Evolutionary conservation across 2,888 invertebrate species (phyloP), one percentile per base, ranked within the genome.

Genomic region (Dilophus febrilis): DNA sequence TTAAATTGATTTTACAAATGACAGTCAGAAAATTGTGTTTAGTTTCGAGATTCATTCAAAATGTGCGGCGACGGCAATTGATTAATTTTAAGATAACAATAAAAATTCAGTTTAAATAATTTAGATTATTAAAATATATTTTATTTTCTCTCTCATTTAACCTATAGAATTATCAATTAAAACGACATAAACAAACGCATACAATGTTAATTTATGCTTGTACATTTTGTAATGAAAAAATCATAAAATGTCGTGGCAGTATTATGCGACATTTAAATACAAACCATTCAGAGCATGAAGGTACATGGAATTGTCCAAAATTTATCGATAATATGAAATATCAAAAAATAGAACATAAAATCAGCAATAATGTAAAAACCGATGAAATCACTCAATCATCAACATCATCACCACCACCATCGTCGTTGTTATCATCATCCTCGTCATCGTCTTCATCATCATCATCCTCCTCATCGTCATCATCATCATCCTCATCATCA

Each of bases 191-290:
- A 19, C 30, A 41, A 28, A 44, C 41, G 4, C 46, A 46, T 33
- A 43, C 43, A 18, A 40, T 43, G 35, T 37, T 41, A n/a, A 38
- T 35, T 10, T 46, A 42, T 27, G 37, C 31, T n/a, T 46, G 46
- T 40, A 40, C 46, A 19, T 46, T 41, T 29, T 46, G 46, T 34
- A n/a, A 12, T n/a, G 26, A 27, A 3, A 40, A 40, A 26, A 26
- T 14, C 11, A 30, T 40, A 2, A 40, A 40, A 36, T 27, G 31
- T 5, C 28, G 29, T 10, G 16, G 18, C 4, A 36, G 29, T 17
- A 36, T 43, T 38, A 41, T 11, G 35, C 49, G 59, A 17, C 64
- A 64, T 47, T 47, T 61, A 14, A 51, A 49, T 34, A 50, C 45
- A 29, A 47, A 46, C 14, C 64, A 64, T 47, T 48, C 53, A 3